These are phyloP conservation scores for Xenopus petersii DNA, from an alignment of 2,797 vertebrate species.

Conservation along the genomic window DNA sequence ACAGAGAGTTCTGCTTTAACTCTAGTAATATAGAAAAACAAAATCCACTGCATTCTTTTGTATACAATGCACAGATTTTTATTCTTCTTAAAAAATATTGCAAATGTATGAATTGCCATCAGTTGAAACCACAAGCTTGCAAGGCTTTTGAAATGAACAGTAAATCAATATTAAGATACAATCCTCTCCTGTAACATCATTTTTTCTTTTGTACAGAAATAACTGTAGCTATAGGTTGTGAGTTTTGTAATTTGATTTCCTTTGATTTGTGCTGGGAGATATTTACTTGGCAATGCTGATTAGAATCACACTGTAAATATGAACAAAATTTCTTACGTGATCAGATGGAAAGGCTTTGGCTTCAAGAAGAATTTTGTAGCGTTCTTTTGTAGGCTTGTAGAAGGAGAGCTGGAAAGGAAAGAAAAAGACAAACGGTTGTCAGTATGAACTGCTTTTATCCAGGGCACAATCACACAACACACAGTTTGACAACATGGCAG, in stretches of 20 bases:
- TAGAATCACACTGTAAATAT: conserved; percentile 52
- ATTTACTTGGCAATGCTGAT: conserved; percentile 57
- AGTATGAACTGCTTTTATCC: not conserved
- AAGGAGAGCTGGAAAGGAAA: conserved; percentile 81
- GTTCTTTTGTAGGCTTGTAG: conserved; percentile 82
- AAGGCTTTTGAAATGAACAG: conserved; percentile 62
- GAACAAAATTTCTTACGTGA: conserved; percentile 75
- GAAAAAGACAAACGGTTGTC: conserved; percentile 39
- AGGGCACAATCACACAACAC: not conserved
- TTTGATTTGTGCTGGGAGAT: conserved; percentile 59
- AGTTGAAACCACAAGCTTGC: conserved; percentile 60
- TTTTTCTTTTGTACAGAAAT: conserved; percentile 62
- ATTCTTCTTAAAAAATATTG: not conserved
- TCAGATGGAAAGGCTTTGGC: conserved; percentile 91
- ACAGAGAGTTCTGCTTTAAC: too few species aligned
- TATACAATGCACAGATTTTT: not conserved
- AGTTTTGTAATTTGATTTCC: conserved; percentile 53
- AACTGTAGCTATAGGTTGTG: conserved; percentile 57
- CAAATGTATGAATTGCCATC: conserved; percentile 62
- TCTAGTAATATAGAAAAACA: too few species aligned
- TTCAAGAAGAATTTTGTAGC: conserved; percentile 90
- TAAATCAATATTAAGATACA: conserved; percentile 65
- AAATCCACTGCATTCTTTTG: too few species aligned
- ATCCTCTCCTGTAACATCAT: conserved; percentile 53
- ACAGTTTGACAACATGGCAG: not conserved